Evolutionary conservation across 2,888 invertebrate genomes (phyloP).

Genomic region (Ypsolopha scabrella): DNA sequence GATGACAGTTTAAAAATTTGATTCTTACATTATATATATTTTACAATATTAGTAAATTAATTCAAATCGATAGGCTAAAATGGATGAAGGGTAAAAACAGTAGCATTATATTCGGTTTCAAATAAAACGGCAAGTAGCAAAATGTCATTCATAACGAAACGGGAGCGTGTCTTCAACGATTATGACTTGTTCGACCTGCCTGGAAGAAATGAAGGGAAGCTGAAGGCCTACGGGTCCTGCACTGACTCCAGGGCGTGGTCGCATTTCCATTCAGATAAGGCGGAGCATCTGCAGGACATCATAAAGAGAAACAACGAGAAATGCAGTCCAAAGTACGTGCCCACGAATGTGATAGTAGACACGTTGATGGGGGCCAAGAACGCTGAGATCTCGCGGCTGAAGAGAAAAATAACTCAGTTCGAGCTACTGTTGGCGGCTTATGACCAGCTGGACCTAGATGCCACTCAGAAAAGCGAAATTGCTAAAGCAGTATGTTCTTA

Average conservation of each 20-base stretch:
- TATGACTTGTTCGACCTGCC: conserved; percentile 56
- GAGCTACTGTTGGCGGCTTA: conserved; percentile 53
- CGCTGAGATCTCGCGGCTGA: conserved; percentile 57
- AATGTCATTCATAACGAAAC: conserved; percentile 64
- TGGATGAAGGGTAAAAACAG: conserved; percentile 41
- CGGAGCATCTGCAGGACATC: conserved; percentile 68
- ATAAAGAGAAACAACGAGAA: conserved; percentile 56
- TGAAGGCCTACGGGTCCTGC: conserved; percentile 68
- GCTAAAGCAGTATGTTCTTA: conserved; percentile 44
- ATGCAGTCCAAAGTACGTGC: conserved; percentile 45
- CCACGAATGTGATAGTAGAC: conserved; percentile 53
- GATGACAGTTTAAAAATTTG: conserved; percentile 48
- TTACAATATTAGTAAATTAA: conserved; percentile 17
- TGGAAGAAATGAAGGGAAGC: conserved; percentile 61
- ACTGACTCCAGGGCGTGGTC: conserved; percentile 72
- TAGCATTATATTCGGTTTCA: conserved; percentile 15
- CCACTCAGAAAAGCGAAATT: conserved; percentile 54
- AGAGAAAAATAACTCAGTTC: conserved; percentile 54
- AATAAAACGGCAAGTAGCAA: not conserved
- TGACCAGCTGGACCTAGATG: conserved; percentile 50
- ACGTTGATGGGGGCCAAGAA: conserved; percentile 60
- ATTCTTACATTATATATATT: conserved; percentile 33
- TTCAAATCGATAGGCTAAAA: conserved; percentile 36
- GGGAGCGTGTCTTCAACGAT: conserved; percentile 58
- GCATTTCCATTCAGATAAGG: conserved; percentile 62